Evolutionary conservation across 2,113 vertebrate genomes (phyloP), one percentile per base, ranked within the genome.

Genomic region (Paralichthys olivaceus): DNA sequence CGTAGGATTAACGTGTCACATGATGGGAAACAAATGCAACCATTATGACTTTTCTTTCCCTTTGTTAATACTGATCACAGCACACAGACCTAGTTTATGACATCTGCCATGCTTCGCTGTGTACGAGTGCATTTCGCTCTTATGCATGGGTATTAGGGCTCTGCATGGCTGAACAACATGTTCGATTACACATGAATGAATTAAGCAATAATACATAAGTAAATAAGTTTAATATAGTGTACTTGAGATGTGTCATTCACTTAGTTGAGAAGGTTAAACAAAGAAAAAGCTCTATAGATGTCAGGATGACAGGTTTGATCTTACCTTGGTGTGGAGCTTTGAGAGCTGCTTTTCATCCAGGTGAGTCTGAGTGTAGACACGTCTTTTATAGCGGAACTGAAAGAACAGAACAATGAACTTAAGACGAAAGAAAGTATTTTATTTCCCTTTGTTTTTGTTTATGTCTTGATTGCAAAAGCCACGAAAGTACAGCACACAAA

Each of bases 371-470:
- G 96, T 96, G 82, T 99, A 99, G 40, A 99, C 96, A 4, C 98
- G 95, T 80, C 97, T 94, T 87, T 99, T 99, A 93, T 99, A 99
- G 56, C 98, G 97, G 85, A 99, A 99, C 98, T 99, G 94, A 60
- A 93, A 92, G 57, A 86, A 72, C 72, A 79, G 73, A 75, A 83
- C 8, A 69, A 53, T 3, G 77, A 65, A 72, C 5, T 79, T 22
- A 58, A 32, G 56, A 73, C 22, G 14, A 20, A 15, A 29, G 15
- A 26, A 22, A 6, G n/a, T n/a, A n/a, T 14, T 53, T 34, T 17
- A 9, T 4, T 61, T 56, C 47, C 26, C 20, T 54, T 13, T 1
- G 20, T n/a, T 34, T 28, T 56, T 68, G 20, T 63, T 12, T 47
- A 7, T 64, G 12, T 43, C 25, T 71, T 55, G 17, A 67, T 32